Evolutionary conservation across 2,113 vertebrate species (phyloP), one percentile per base, ranked within the genome.

Genomic region (Sinocyclocheilus grahami): DNA sequence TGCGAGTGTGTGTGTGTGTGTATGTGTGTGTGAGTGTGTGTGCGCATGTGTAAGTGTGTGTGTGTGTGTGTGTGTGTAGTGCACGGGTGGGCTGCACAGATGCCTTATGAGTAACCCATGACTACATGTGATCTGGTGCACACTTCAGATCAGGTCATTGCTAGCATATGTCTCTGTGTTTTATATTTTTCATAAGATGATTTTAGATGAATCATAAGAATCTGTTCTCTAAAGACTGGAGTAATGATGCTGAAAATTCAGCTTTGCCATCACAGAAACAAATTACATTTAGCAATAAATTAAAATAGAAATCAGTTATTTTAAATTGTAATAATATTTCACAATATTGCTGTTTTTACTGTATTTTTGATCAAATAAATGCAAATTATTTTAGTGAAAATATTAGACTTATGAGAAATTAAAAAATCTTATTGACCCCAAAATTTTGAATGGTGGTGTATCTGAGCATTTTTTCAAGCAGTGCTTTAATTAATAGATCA

Each of bases 71-170:
- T 16, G 14, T 30, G 27, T 58, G 55, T 58, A 9, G 24, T 67
- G 71, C 63, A 67, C 2, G 63, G 63, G 63, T 30, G 71, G 37
- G 76, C 48, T 78, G 5, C 51, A 33, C 24, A 9, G 10, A 55
- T 78, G 6, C 16, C 75, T 51, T 78, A 30, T 78, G 48, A 55
- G 76, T 58, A 78, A 33, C 18, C 16, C 76, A 78, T 37, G 76
- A 78, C 51, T 22, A 12, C 76, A 78, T 78, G 76, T 78, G 27
- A 78, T 78, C 6, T 20, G 9, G 24, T 78, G 7, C 9, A 22
- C 24, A 58, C 9, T 55, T 78, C 48, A 78, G n/a, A 33, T 18
- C n/a, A 33, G 27, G 27, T 12, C 76, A 58, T 10, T 78, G 16
- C 24, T 33, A 53, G 48, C 46, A 48, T 48, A 48, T 55, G 51